phyloP scores from a whole-genome alignment of 2,888 invertebrate species.

The Terebella lapidaria region DNA sequence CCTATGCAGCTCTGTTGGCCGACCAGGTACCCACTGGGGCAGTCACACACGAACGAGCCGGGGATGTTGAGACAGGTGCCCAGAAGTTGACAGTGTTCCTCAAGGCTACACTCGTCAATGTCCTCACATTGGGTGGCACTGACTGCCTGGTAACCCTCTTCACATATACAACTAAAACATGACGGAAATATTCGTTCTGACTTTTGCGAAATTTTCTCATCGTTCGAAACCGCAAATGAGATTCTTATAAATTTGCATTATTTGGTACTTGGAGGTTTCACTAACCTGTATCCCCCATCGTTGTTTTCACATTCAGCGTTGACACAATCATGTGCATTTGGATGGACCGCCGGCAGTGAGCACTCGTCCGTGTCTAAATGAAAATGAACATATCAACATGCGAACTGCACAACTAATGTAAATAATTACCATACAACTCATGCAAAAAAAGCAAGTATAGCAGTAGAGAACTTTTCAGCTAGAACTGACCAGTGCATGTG shows the following conservation, averaged over 20 bases:
- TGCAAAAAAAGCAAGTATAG: no score
- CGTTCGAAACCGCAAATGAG: no score
- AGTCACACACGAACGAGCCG: constrained; percentile 25
- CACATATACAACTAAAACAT: constrained; percentile 2
- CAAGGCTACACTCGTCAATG: constrained; percentile 63
- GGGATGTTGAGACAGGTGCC: constrained; percentile 26
- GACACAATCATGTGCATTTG: constrained; percentile 3
- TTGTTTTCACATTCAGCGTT: not conserved
- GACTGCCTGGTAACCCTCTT: not conserved
- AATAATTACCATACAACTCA: no score
- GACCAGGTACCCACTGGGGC: not conserved
- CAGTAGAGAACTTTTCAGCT: no score
- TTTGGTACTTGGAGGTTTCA: no score
- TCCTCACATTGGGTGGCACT: not conserved
- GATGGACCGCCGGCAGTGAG: not conserved
- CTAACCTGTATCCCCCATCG: not conserved
- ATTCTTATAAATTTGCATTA: no score
- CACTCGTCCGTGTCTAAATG: constrained; percentile 8
- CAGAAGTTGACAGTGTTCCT: constrained; percentile 24
- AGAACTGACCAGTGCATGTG: constrained; percentile 5
- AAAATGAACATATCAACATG: no score
- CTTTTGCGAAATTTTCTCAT: no score
- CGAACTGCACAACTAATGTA: no score
- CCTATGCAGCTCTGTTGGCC: not conserved
- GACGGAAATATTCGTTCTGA: no score